phyloP scores from a whole-genome alignment of 2,888 invertebrate species.

The Tachina lurida region DNA sequence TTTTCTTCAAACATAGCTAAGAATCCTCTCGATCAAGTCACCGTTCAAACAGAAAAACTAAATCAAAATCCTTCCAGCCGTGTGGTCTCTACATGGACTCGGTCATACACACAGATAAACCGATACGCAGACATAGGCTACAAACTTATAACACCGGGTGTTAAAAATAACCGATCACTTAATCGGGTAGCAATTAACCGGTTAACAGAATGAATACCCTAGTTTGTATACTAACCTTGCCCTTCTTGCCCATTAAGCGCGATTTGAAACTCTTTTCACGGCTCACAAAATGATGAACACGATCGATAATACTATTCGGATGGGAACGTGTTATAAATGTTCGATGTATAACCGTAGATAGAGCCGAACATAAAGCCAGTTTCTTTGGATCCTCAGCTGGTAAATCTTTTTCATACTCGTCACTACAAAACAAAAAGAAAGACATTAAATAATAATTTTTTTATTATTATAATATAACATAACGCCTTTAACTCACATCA shows the following conservation, averaged over 20 bases:
- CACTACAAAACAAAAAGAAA: conserved; percentile 80
- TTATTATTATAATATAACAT: neutral
- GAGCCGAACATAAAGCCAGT: conserved; percentile 87
- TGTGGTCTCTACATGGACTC: too few relatives aligned
- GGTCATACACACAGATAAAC: too few relatives aligned
- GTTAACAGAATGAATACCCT: too few relatives aligned
- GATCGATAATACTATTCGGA: conserved; percentile 86
- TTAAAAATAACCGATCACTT: too few relatives aligned
- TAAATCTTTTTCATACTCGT: conserved; percentile 86
- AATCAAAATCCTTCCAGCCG: too few relatives aligned
- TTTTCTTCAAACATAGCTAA: too few relatives aligned
- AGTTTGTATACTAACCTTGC: conserved; percentile 84
- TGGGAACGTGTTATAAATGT: conserved; percentile 88
- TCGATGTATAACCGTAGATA: conserved; percentile 91
- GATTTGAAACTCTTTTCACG: conserved; percentile 91
- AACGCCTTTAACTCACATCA: conserved; percentile 84
- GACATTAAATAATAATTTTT: neutral
- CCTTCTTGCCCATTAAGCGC: conserved; percentile 87
- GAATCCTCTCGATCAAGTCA: too few relatives aligned
- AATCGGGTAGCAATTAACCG: too few relatives aligned
- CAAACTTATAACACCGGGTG: too few relatives aligned
- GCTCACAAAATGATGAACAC: conserved; percentile 92
- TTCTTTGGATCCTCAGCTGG: conserved; percentile 87
- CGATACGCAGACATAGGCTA: too few relatives aligned
- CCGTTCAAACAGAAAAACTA: too few relatives aligned